Conservation (phyloP, 2,797 vertebrate genomes). For the Nannoperca obscura region DNA sequence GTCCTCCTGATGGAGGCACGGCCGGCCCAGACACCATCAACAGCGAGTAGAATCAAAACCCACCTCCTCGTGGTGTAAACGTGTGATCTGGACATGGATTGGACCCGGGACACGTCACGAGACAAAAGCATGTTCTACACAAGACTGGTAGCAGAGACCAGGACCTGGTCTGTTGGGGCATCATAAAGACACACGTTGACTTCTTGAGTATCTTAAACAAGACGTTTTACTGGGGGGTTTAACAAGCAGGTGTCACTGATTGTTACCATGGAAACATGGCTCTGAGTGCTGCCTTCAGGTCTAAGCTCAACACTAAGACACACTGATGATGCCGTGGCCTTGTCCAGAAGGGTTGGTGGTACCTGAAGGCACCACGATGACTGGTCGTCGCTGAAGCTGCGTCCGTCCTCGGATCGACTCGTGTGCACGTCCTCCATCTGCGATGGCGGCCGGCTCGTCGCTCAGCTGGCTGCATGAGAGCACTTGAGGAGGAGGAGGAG, state of each 20-base stretch:
- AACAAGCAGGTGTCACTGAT: background rate
- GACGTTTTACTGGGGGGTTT: too few species aligned
- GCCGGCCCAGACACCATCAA: too few species aligned
- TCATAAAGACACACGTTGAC: too few species aligned
- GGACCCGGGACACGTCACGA: background rate
- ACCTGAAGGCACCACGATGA: conserved; percentile 43
- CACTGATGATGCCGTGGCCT: background rate
- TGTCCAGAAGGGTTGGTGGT: conserved; percentile 6
- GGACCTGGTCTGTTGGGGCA: too few species aligned
- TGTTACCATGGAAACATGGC: background rate
- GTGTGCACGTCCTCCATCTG: conserved; percentile 50
- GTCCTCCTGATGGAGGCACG: background rate
- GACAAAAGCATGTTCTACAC: too few species aligned
- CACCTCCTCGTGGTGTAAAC: background rate
- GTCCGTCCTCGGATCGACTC: conserved; percentile 22
- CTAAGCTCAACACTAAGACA: background rate
- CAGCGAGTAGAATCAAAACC: background rate
- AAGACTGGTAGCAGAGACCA: background rate
- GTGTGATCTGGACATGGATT: background rate
- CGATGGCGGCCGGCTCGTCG: conserved; percentile 27
- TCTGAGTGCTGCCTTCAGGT: background rate
- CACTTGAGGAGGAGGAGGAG: conserved; percentile 27
- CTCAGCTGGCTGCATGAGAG: conserved; percentile 46
- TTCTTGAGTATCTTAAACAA: too few species aligned
- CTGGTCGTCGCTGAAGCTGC: background rate